Conservation (phyloP, 1,140 invertebrate species). For the Monomorium pharaonis region DNA sequence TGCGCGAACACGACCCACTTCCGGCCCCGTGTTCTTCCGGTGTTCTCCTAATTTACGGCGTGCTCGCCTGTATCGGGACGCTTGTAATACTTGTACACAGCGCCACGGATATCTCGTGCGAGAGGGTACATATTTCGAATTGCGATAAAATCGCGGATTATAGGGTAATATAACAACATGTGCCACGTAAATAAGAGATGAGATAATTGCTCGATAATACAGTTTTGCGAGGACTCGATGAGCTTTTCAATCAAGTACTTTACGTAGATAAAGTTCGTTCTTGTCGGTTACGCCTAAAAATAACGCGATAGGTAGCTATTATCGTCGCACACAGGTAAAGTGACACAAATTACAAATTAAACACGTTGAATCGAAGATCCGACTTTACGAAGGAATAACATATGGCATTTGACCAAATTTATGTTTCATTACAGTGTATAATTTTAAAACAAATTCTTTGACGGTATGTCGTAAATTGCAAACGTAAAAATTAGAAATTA, state of each 20-base stretch:
- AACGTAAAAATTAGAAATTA: not conserved
- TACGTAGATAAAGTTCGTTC: not conserved
- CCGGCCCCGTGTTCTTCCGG: conserved; percentile 21
- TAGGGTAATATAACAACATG: not conserved
- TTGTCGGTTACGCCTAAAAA: not conserved
- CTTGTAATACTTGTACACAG: conserved; percentile 47
- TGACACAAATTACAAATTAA: not conserved
- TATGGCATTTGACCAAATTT: not conserved
- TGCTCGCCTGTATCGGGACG: not conserved
- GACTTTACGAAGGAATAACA: not conserved
- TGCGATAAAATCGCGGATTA: conserved; percentile 31
- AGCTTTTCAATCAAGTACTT: not conserved
- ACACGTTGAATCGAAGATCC: not conserved
- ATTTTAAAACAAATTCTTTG: not conserved
- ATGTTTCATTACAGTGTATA: not conserved
- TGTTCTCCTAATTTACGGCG: conserved; percentile 26
- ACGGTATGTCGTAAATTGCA: not conserved
- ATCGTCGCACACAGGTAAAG: not conserved
- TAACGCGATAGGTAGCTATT: not conserved
- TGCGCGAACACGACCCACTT: conserved; percentile 31
- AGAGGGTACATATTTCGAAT: conserved; percentile 4
- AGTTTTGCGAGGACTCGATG: not conserved
- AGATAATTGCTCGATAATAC: not conserved
- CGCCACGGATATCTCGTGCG: not conserved
- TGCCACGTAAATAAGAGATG: not conserved